Evolutionary conservation across 2,888 invertebrate species (phyloP), one percentile per base, ranked within the genome.

Genomic region (Ctenicera cuprea): DNA sequence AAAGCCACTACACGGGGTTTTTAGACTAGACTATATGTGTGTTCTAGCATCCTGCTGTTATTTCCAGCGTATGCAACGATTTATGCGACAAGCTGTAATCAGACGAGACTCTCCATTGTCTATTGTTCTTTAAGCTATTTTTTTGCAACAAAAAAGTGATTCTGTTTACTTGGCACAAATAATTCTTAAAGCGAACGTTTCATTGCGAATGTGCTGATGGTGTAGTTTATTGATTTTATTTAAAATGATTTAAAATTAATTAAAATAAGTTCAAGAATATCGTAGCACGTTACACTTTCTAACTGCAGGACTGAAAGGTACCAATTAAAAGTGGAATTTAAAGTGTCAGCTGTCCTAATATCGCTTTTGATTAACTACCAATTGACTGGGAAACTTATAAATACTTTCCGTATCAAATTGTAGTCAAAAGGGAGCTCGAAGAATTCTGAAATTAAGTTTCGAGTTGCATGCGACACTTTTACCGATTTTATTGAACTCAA

Each of bases 371-470:
- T 70, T 70, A 70, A 52, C 62, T 70, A 52, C 20, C 70, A 70
- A 70, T 63, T 38, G 38, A 38, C 57, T 48, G 30, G 20, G 54
- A 64, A 71, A 64, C 64, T 65, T 37, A 37, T 38, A 71, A 70
- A 57, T 65, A 71, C 38, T 65, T 71, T 38, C 14, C 12, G 52
- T 50, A 43, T 70, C 62, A 62, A 70, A 41, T 63, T 62, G 62
- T 52, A 65, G 48, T 64, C 54, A 63, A 70, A 70, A 33, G 63
- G 20, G 64, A 70, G 64, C 18, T 63, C 22, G 18, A 63, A 54
- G 43, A 64, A 71, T 54, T 65, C 65, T 65, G 59, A 71, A 71
- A 71, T 71, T 71, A 71, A 65, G 65, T 71, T 71, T 71, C 20
- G 30, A 41, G 43, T 41, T 50, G 63, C 61, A 70, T 41, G 63